Percentiles rank a stretch among this genome's conserved stretches.
Conservation (phyloP, 2,888 invertebrate genomes). For the Blomia tropicalis region DNA sequence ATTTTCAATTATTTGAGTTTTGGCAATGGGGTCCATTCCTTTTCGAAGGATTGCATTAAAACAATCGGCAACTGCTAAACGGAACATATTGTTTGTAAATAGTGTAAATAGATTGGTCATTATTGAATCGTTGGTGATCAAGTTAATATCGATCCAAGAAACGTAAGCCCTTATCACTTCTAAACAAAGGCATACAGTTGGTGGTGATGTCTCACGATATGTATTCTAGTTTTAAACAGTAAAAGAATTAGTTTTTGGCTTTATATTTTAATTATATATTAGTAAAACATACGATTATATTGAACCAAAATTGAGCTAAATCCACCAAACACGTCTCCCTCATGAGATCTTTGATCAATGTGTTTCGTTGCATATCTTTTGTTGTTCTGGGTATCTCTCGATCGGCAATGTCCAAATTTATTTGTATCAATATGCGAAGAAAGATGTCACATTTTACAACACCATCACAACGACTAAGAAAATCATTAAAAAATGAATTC, state of each 20-base stretch:
- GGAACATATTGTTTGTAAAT: slow-evolving; percentile 32
- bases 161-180: slow-evolving; percentile 43
- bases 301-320: slow-evolving; percentile 43
- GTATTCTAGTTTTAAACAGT: slow-evolving; percentile 28
- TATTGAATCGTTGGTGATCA: slow-evolving; percentile 44
- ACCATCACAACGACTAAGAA: slow-evolving; percentile 35
- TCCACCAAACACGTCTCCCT: slow-evolving; percentile 41
- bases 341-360: slow-evolving; percentile 43
- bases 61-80: slow-evolving; percentile 42
- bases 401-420: slow-evolving; percentile 43
- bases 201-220: slow-evolving; percentile 36
- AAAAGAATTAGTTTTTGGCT: neutral
- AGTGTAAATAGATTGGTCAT: slow-evolving; percentile 40
- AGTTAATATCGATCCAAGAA: slow-evolving; percentile 45
- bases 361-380: slow-evolving; percentile 39
- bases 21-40: slow-evolving; percentile 44
- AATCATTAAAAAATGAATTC: slow-evolving; percentile 42
- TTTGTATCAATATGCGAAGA: slow-evolving; percentile 40
- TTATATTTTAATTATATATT: neutral
- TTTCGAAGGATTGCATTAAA: slow-evolving; percentile 42
- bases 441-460: slow-evolving; percentile 39
- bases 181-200: slow-evolving; percentile 38
- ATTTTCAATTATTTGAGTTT: slow-evolving; percentile 41
- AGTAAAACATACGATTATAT: slow-evolving; percentile 39
- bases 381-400: slow-evolving; percentile 37